Base-by-base conservation (phyloP, 2,113 vertebrate genomes). In the Hoplias malabaricus region DNA sequence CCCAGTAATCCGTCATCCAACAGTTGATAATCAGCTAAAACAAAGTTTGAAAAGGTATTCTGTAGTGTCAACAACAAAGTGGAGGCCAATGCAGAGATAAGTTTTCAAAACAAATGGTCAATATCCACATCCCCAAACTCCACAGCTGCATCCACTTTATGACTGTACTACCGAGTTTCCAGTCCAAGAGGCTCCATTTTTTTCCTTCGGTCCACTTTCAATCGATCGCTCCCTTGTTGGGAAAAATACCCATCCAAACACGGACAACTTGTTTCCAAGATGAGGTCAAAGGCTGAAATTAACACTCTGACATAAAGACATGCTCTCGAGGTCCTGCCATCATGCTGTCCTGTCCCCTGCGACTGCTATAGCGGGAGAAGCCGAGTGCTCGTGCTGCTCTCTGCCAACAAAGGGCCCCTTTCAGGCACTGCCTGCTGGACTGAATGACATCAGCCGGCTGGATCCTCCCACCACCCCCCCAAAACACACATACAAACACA, bases 321-420 rank as follows among this genome's bases (percentile, higher is more conserved):
- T 78, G 75, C 77, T 38, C 85, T 87, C 80, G 73, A 63, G 61
- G 38, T 79, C 48, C 74, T 85, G 87, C 89, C 88, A 90, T 92
- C 87, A 82, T 87, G 83, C 86, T 83, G 73, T 85, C 82, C 79
- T 68, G 81, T 86, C 83, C 82, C 40, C 50, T 46, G 68, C 59
- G 69, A 77, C 80, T 85, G 84, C 70, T 86, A 78, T 50, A 82
- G 88, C 83, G n/a, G 69, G 81, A 86, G 75, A 90, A 81, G 90
- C 88, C 71, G 84, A 90, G 90, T 84, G 91, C 94, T 90, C 88
- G 86, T 87, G 88, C 90, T 92, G 68, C 31, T 85, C 86, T 68
- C 90, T 82, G 93, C 94, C 96, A 97, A 98, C 96, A 98, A 98
- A 96, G 96, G 93, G 94, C 93, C 94, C 92, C 93, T 94, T 94